phyloP scores from a whole-genome alignment of 2,113 vertebrate genomes.

The Pristiophorus japonicus region DNA sequence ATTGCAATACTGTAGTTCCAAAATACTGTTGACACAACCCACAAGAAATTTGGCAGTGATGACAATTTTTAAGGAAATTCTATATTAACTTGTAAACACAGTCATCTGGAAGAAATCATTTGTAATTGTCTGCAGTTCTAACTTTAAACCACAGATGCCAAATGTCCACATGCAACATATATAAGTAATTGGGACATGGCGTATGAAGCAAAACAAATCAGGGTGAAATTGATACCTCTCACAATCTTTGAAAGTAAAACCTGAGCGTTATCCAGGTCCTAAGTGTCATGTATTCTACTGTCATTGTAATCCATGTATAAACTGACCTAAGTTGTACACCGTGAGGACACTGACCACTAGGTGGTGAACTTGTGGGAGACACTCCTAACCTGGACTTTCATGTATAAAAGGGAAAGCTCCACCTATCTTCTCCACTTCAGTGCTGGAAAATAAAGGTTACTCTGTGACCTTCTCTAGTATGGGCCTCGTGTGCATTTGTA shows the following conservation, averaged over 20 bases:
- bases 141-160: conserved; percentile 15
- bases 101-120: conserved; percentile 11
- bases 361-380: too few relatives aligned
- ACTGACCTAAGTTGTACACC: too few relatives aligned
- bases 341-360: too few relatives aligned
- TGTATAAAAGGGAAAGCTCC: too few relatives aligned
- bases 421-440: too few relatives aligned
- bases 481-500: too few relatives aligned
- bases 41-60: not conserved
- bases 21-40: not conserved
- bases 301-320: too few relatives aligned
- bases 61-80: conserved; percentile 24
- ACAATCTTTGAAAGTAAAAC: not conserved
- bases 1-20: not conserved
- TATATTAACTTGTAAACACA: conserved; percentile 23
- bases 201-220: not conserved
- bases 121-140: conserved; percentile 9
- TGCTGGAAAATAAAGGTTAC: too few relatives aligned
- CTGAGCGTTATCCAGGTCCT: not conserved
- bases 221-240: not conserved
- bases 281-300: too few relatives aligned
- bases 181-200: not conserved
- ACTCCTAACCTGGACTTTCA: too few relatives aligned
- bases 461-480: too few relatives aligned
- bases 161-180: not conserved